Evolutionary conservation across 2,888 invertebrate genomes (phyloP).

Genomic region (Uropetala carovei): DNA sequence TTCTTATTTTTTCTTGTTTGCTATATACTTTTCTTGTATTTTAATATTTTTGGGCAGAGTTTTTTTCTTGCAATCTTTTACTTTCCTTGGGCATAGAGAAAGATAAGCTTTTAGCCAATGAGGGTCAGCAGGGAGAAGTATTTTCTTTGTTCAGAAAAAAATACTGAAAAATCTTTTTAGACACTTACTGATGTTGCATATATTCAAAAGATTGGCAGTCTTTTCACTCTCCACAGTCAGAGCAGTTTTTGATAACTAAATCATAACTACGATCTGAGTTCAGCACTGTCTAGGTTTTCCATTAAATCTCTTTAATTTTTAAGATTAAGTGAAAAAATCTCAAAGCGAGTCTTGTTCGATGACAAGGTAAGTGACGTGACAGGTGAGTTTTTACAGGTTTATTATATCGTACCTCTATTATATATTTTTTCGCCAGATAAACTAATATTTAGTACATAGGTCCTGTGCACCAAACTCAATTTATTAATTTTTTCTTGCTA

Average conservation of each 20-base stretch:
- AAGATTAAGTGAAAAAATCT: slow-evolving; percentile 51
- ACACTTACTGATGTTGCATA: slow-evolving; percentile 30
- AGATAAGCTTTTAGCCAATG: slow-evolving; percentile 52
- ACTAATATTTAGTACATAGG: slow-evolving; percentile 63
- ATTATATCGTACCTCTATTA: slow-evolving; percentile 59
- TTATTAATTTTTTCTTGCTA: slow-evolving; percentile 63
- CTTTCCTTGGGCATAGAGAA: slow-evolving; percentile 58
- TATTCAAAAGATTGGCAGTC: slow-evolving; percentile 55
- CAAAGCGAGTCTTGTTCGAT: slow-evolving; percentile 51
- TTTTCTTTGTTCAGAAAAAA: slow-evolving; percentile 30
- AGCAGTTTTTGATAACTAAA: slow-evolving; percentile 25
- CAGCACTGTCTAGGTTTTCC: slow-evolving; percentile 53
- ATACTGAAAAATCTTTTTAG: background rate
- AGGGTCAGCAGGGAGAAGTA: slow-evolving; percentile 58
- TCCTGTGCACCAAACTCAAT: slow-evolving; percentile 63
- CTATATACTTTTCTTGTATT: slow-evolving; percentile 56
- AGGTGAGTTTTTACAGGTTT: slow-evolving; percentile 63
- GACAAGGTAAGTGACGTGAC: slow-evolving; percentile 49
- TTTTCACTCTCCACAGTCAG: slow-evolving; percentile 46
- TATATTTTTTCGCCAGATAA: slow-evolving; percentile 61
- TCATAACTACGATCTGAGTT: slow-evolving; percentile 49
- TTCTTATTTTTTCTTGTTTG: slow-evolving; percentile 63
- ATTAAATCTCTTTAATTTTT: slow-evolving; percentile 42
- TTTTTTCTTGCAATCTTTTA: slow-evolving; percentile 59
- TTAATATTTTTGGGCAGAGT: slow-evolving; percentile 60